Percentiles rank a stretch among this genome's conserved stretches.
phyloP scores from a whole-genome alignment of 2,888 invertebrate genomes.

The Amblyteles armatorius region DNA sequence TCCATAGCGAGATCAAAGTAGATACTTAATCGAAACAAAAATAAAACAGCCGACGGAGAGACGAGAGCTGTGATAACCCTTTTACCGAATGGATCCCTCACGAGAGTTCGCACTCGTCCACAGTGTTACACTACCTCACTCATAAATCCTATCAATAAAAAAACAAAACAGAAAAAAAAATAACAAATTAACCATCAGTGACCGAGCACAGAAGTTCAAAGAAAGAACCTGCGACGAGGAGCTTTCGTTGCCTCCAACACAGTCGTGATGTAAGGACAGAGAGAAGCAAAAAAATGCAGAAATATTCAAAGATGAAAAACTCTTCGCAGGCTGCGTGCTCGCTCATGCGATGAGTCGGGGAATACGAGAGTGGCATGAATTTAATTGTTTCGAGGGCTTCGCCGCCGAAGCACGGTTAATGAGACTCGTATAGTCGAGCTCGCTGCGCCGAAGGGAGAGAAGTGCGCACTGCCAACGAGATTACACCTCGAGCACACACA shows the following conservation, averaged over 20 bases:
- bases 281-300: background rate
- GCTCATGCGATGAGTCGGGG: constrained; percentile 41
- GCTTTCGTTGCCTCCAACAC: background rate
- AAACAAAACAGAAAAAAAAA: background rate
- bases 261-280: background rate
- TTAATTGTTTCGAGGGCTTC: constrained; percentile 50
- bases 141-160: background rate
- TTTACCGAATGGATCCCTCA: background rate
- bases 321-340: constrained; percentile 30
- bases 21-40: constrained; percentile 15
- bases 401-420: constrained; percentile 21
- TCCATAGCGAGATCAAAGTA: constrained; percentile 14
- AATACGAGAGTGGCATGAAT: constrained; percentile 47
- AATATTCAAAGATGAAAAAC: constrained; percentile 9
- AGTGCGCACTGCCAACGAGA: constrained; percentile 36
- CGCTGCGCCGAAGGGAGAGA: constrained; percentile 13
- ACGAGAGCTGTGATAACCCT: constrained; percentile 2
- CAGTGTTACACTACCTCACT: background rate
- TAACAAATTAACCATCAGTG: background rate
- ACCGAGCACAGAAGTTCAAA: background rate
- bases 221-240: background rate
- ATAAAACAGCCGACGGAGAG: background rate
- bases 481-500: constrained; percentile 10
- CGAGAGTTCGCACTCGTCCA: constrained; percentile 12
- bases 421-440: constrained; percentile 39